phyloP scores from a whole-genome alignment of 1,140 invertebrate species.

The Agrilus planipennis region DNA sequence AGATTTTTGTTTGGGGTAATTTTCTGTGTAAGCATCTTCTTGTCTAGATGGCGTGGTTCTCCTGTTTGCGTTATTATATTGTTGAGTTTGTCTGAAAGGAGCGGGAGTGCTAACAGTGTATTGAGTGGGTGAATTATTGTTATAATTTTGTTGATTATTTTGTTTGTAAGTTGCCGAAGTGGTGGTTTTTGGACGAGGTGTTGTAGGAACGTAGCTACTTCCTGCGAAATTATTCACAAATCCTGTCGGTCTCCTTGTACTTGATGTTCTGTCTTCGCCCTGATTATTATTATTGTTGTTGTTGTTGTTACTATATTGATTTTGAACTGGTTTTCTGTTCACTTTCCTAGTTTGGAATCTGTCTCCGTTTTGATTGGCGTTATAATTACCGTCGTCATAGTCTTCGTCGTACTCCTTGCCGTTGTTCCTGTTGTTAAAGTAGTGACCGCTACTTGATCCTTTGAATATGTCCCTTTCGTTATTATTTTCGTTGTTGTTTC shows the following conservation, averaged over 20 bases:
- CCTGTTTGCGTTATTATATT: slow-evolving; percentile 14
- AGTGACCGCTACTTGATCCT: slow-evolving; percentile 54
- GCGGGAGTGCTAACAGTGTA: slow-evolving; percentile 27
- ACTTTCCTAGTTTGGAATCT: slow-evolving; percentile 29
- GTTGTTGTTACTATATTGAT: slow-evolving; percentile 33
- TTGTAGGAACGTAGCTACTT: slow-evolving; percentile 39
- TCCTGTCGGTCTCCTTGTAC: slow-evolving; percentile 28
- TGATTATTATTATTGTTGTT: slow-evolving; percentile 31
- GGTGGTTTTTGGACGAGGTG: slow-evolving; percentile 32
- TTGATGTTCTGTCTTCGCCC: slow-evolving; percentile 33
- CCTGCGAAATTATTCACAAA: slow-evolving; percentile 37
- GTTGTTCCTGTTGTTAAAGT: slow-evolving; percentile 50
- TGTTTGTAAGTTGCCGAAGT: slow-evolving; percentile 15
- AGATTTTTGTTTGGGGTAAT: slow-evolving; percentile 19
- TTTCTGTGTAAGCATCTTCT: slow-evolving; percentile 16
- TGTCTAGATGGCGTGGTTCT: slow-evolving; percentile 3
- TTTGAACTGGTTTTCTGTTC: slow-evolving; percentile 31
- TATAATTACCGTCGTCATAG: slow-evolving; percentile 31
- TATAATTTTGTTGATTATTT: slow-evolving; percentile 10
- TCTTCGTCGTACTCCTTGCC: slow-evolving; percentile 46
- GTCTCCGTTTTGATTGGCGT: slow-evolving; percentile 29
- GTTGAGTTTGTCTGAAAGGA: slow-evolving; percentile 27
- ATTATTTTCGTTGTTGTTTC: slow-evolving; percentile 22
- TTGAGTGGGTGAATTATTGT: slow-evolving; percentile 14
- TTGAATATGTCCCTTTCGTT: slow-evolving; percentile 41